A percentile compares a stretch with the other conserved stretches of the same genome.
These are phyloP conservation scores for Bacillus rossius DNA, from an alignment of 1,140 invertebrate species.

Conservation along the genomic window DNA sequence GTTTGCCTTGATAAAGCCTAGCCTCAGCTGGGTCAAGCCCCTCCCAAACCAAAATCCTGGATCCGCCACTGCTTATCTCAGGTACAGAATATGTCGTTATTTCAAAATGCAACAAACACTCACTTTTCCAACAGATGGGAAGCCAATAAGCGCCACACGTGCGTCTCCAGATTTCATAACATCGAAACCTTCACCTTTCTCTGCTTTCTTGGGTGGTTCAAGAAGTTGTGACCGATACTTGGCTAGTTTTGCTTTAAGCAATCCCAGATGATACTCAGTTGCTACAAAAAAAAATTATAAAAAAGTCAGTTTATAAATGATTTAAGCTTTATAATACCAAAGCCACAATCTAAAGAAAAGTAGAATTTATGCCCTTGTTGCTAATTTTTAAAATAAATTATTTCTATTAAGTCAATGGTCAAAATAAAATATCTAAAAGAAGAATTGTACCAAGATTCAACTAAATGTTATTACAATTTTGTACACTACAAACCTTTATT, in stretches of 20 bases:
- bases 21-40: too few relatives aligned
- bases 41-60: too few relatives aligned
- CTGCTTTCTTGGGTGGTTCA: slow-evolving; percentile 91
- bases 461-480: too few relatives aligned
- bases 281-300: slow-evolving; percentile 56
- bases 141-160: slow-evolving; percentile 95
- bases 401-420: too few relatives aligned
- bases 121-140: slow-evolving; percentile 92
- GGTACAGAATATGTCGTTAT: too few relatives aligned
- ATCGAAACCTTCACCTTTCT: slow-evolving; percentile 99
- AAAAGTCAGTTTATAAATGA: background rate
- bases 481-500: slow-evolving; percentile 97
- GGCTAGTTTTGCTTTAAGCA: slow-evolving; percentile 97
- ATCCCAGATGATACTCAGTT: slow-evolving; percentile 97
- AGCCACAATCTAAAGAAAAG: background rate
- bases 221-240: slow-evolving; percentile 94
- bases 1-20: too few relatives aligned
- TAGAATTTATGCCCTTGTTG: background rate
- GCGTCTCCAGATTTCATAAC: slow-evolving; percentile 99
- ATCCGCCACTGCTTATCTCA: too few relatives aligned
- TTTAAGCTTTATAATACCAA: background rate
- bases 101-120: slow-evolving; percentile 23
- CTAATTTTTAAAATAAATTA: background rate
- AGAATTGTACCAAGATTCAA: too few relatives aligned
- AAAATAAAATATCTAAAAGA: background rate